phyloP scores from a whole-genome alignment of 2,797 vertebrate genomes.

The Periparus ater region DNA sequence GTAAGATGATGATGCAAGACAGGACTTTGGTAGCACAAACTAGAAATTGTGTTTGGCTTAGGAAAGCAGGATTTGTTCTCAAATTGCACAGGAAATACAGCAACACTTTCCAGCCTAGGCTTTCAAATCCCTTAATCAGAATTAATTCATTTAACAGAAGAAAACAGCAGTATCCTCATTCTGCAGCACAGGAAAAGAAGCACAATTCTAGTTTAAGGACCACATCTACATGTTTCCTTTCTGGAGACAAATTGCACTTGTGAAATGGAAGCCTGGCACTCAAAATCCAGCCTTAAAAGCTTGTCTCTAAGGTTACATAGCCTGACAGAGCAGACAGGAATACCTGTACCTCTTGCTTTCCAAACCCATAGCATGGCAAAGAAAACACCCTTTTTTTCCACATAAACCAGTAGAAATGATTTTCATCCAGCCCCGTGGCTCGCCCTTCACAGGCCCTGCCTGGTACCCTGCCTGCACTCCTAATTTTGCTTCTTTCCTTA shows the following conservation, averaged over 20 bases:
- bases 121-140: not conserved
- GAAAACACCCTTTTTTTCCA: not conserved
- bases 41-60: not conserved
- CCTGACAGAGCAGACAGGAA: not conserved
- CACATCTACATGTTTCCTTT: not conserved
- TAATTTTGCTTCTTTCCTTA: not conserved
- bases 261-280: not conserved
- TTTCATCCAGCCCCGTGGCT: not conserved
- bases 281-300: not conserved
- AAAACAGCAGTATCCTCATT: not conserved
- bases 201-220: not conserved
- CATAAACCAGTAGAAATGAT: not conserved
- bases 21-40: not conserved
- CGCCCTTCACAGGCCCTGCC: not conserved
- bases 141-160: not conserved
- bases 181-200: not conserved
- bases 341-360: not conserved
- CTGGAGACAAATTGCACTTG: not conserved
- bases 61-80: not conserved
- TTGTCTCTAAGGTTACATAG: not conserved
- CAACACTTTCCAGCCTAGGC: not conserved
- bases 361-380: not conserved
- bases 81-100: slow-evolving; percentile 12
- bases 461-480: not conserved
- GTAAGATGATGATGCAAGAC: not conserved